phyloP scores from a whole-genome alignment of 2,888 invertebrate genomes.

The Hydriomena furcata region DNA sequence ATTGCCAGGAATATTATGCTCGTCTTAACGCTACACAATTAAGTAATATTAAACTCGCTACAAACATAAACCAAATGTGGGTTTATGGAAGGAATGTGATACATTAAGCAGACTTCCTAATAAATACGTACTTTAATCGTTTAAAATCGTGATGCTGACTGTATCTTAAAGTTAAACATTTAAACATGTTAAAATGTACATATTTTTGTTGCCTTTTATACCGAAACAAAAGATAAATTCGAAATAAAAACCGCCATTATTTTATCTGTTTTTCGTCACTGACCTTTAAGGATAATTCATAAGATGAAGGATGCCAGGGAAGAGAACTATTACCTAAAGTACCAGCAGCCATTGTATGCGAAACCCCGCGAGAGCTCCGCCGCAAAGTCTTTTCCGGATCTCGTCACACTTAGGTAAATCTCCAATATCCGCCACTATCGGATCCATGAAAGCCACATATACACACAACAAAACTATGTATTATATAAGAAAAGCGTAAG shows the following conservation, averaged over 20 bases:
- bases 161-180: conserved; percentile 9
- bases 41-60: conserved; percentile 38
- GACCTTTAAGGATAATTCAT: conserved; percentile 34
- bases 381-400: conserved; percentile 68
- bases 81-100: conserved; percentile 36
- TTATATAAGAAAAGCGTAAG: conserved; percentile 20
- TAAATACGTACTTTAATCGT: conserved; percentile 34
- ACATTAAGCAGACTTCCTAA: conserved; percentile 35
- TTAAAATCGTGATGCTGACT: conserved; percentile 15
- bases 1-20: conserved; percentile 27
- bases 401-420: conserved; percentile 75
- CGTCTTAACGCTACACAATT: conserved; percentile 32
- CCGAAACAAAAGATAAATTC: neutral
- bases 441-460: conserved; percentile 53
- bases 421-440: conserved; percentile 72
- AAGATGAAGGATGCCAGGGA: conserved; percentile 44
- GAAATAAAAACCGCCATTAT: conserved; percentile 6
- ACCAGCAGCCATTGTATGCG: conserved; percentile 59
- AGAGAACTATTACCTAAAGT: conserved; percentile 62
- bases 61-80: conserved; percentile 33
- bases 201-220: conserved; percentile 4
- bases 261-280: conserved; percentile 24
- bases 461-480: conserved; percentile 46
- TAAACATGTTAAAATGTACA: no score
- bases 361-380: conserved; percentile 56